Percentiles rank a stretch among this genome's conserved stretches.
Evolutionary conservation across 2,797 vertebrate genomes (phyloP).

Genomic region (Choloepus didactylus): DNA sequence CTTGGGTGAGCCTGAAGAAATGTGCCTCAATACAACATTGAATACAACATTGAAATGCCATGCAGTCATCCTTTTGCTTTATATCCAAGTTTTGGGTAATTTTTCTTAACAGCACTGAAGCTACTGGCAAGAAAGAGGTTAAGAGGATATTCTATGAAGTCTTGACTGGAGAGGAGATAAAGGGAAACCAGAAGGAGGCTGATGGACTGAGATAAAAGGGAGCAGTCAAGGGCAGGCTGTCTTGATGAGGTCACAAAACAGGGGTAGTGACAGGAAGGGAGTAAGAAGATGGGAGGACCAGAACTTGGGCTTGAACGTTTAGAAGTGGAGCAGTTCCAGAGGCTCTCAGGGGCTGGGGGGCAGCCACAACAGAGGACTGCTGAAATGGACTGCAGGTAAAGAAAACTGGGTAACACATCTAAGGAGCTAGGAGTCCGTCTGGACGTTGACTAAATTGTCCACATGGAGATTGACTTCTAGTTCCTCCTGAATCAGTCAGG

Average conservation of each 20-base stretch:
- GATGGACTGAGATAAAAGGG: not conserved
- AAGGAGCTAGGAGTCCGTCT: not conserved
- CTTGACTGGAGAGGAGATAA: not conserved
- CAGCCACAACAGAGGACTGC: not conserved
- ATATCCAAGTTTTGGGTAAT: not conserved
- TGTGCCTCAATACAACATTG: not conserved
- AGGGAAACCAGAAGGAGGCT: not conserved
- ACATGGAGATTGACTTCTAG: not conserved
- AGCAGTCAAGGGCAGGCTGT: not conserved
- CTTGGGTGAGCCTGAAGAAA: not conserved
- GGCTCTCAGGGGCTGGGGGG: not conserved
- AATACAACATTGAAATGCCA: not conserved
- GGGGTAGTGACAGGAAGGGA: not conserved
- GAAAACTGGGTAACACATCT: not conserved
- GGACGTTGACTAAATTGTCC: not conserved
- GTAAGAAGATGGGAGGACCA: not conserved
- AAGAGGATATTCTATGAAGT: not conserved
- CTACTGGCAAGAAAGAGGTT: not conserved
- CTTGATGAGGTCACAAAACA: not conserved
- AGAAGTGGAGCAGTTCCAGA: no score
- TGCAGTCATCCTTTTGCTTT: not conserved
- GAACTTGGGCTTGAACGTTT: not conserved
- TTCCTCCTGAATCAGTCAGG: not conserved
- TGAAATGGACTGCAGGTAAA: not conserved
- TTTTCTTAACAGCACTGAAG: not conserved